A percentile compares a stretch with the other conserved stretches of the same genome.
Conservation (phyloP, 1,140 invertebrate species). For the Ceratina calcarata region DNA sequence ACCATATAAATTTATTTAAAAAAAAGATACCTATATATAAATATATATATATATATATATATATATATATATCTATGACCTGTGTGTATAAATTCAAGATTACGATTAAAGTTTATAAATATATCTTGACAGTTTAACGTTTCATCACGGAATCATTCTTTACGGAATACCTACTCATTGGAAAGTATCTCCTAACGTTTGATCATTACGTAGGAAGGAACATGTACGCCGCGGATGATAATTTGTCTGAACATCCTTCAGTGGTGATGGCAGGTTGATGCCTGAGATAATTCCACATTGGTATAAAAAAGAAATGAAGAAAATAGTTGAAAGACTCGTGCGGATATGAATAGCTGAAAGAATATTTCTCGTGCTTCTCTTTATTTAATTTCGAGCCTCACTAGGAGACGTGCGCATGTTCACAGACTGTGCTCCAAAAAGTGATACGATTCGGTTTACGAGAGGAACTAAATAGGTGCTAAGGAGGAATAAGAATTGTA, state of each 20-base stretch:
- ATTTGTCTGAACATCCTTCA: background rate
- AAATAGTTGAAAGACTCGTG: background rate
- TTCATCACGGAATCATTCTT: slow-evolving; percentile 52
- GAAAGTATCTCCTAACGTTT: slow-evolving; percentile 42
- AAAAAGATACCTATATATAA: slow-evolving; percentile 63
- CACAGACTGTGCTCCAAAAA: no score
- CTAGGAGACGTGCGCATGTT: background rate
- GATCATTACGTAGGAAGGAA: slow-evolving; percentile 48
- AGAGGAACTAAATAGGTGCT: no score
- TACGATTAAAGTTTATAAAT: slow-evolving; percentile 66
- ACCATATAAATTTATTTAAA: slow-evolving; percentile 68
- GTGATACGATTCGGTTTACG: no score
- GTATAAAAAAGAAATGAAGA: background rate
- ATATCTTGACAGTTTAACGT: slow-evolving; percentile 54
- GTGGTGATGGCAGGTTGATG: background rate
- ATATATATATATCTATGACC: slow-evolving; percentile 43
- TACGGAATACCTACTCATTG: slow-evolving; percentile 26
- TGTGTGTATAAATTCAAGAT: slow-evolving; percentile 68
- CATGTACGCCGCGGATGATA: slow-evolving; percentile 32
- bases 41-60: slow-evolving; percentile 53
- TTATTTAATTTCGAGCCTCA: background rate
- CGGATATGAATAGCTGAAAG: slow-evolving; percentile 1
- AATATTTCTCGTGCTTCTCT: background rate
- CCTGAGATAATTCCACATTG: background rate
- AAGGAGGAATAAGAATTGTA: background rate